Conservation (phyloP, 2,888 invertebrate species). For the Agriopis aurantiaria region DNA sequence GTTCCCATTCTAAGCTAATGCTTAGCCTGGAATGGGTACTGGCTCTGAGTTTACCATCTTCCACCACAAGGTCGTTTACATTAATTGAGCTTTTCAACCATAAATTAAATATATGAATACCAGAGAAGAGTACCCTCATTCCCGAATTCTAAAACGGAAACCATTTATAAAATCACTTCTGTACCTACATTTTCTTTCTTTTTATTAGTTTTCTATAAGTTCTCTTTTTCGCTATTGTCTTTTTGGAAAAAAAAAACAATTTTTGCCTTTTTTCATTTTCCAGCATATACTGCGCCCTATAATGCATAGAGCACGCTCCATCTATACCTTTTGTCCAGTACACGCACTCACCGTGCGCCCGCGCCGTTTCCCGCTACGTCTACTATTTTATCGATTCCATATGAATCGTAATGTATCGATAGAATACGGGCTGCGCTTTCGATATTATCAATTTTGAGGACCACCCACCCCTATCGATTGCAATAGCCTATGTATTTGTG, state of each 20-base stretch:
- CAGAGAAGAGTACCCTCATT: too few relatives aligned
- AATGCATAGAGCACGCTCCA: conserved; percentile 50
- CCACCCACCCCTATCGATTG: conserved; percentile 39
- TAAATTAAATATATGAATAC: too few relatives aligned
- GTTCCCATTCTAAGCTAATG: too few relatives aligned
- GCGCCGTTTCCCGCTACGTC: conserved; percentile 41
- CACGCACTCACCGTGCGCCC: conserved; percentile 63
- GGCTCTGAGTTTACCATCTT: too few relatives aligned
- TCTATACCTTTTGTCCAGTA: conserved; percentile 65
- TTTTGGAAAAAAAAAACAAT: neutral
- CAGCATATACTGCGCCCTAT: conserved; percentile 14
- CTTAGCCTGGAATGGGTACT: too few relatives aligned
- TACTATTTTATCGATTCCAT: conserved; percentile 68
- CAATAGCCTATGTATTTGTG: conserved; percentile 5
- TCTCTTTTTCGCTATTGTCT: too few relatives aligned
- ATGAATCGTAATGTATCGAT: conserved; percentile 53
- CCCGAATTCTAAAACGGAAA: too few relatives aligned
- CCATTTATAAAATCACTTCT: too few relatives aligned
- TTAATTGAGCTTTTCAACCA: too few relatives aligned
- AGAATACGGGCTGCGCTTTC: conserved; percentile 28
- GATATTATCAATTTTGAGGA: conserved; percentile 34
- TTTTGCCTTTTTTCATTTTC: conserved; percentile 1
- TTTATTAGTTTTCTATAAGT: too few relatives aligned
- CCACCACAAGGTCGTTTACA: too few relatives aligned
- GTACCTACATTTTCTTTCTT: too few relatives aligned